Conservation (phyloP, 2,113 vertebrate genomes). For the Pithys albifrons region DNA sequence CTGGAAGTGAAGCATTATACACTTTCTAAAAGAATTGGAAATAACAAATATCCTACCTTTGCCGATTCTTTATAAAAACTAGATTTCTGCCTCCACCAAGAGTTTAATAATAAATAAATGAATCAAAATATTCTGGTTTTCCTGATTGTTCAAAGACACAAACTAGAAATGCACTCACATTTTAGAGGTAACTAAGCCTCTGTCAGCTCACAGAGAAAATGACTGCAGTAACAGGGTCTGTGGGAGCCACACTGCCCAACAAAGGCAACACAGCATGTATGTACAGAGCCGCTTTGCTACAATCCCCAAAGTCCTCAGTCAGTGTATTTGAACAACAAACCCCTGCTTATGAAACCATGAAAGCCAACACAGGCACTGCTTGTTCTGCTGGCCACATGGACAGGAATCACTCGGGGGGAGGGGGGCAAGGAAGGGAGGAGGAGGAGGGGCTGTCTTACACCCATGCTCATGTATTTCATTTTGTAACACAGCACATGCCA, state of each 20-base stretch:
- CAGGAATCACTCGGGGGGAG: not conserved
- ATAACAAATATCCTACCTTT: not conserved
- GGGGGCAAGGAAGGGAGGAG: not conserved
- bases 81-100: not conserved
- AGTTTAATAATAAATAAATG: not conserved
- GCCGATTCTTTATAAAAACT: not conserved
- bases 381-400: conserved; percentile 56
- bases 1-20: not conserved
- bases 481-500: not conserved
- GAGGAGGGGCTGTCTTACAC: not conserved
- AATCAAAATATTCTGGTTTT: not conserved
- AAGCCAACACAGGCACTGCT: conserved; percentile 36
- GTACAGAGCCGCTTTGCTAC: conserved; percentile 43
- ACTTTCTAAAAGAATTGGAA: not conserved
- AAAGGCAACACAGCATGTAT: conserved; percentile 40
- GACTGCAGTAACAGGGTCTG: not conserved
- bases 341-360: conserved; percentile 56
- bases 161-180: not conserved
- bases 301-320: conserved; percentile 39
- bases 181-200: not conserved
- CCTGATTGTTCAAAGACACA: not conserved
- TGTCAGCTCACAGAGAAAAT: not conserved
- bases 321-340: conserved; percentile 48
- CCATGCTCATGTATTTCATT: not conserved
- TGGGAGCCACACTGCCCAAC: conserved; percentile 2